phyloP scores from a whole-genome alignment of 2,888 invertebrate genomes.

The Drymonia ruficornis region DNA sequence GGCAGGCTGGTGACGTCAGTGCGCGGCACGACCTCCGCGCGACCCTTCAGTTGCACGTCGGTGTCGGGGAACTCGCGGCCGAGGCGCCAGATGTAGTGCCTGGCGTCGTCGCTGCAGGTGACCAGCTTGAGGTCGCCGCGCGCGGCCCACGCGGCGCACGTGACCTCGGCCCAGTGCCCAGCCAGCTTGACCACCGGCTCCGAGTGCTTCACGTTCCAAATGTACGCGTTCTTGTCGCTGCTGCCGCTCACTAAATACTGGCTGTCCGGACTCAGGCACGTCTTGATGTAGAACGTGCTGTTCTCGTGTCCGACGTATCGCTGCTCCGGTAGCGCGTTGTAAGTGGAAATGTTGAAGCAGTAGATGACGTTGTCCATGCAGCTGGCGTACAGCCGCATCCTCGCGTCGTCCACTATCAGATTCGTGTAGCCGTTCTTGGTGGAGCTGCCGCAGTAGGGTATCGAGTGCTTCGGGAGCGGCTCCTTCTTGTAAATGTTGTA shows the following conservation, averaged over 20 bases:
- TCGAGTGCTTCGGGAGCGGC: slow-evolving; percentile 88
- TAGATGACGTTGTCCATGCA: slow-evolving; percentile 95
- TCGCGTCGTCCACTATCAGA: slow-evolving; percentile 88
- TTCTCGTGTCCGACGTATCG: slow-evolving; percentile 90
- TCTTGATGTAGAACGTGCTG: slow-evolving; percentile 93
- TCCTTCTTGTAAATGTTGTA: slow-evolving; percentile 88
- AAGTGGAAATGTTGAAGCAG: slow-evolving; percentile 91
- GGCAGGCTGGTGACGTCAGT: slow-evolving; percentile 43
- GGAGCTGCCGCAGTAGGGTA: slow-evolving; percentile 90
- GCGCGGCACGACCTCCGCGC: slow-evolving; percentile 49
- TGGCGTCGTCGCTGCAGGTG: slow-evolving; percentile 93
- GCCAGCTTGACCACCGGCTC: slow-evolving; percentile 88
- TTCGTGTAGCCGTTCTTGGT: slow-evolving; percentile 90
- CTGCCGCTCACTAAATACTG: slow-evolving; percentile 94
- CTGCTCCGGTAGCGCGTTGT: slow-evolving; percentile 86
- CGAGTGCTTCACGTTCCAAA: slow-evolving; percentile 90
- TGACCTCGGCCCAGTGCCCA: slow-evolving; percentile 94
- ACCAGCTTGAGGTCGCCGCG: slow-evolving; percentile 86
- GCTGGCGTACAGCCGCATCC: slow-evolving; percentile 91
- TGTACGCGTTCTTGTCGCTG: slow-evolving; percentile 93
- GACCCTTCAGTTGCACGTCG: slow-evolving; percentile 66
- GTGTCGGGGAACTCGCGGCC: slow-evolving; percentile 77
- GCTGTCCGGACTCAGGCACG: slow-evolving; percentile 92
- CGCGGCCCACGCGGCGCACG: slow-evolving; percentile 92
- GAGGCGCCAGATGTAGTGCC: slow-evolving; percentile 91